Base-by-base conservation (phyloP, 2,797 vertebrate species). In the Etheostoma nigrum region DNA sequence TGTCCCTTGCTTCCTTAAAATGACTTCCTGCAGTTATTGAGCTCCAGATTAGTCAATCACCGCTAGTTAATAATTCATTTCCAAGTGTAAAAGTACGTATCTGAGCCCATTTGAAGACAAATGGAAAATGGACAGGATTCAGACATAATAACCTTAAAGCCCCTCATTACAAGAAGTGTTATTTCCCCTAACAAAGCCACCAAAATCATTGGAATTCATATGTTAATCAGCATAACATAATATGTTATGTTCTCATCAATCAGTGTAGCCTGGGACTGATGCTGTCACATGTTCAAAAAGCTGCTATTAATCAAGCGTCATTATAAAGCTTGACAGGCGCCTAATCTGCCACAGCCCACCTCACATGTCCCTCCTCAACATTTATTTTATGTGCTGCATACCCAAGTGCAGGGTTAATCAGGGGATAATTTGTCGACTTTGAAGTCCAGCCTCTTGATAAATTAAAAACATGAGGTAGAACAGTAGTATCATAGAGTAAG, bases 111-210 rank as follows among this genome's bases (percentile, higher is more conserved):
- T 63, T 67, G 27, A 70, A 77, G 79, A 80, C 27, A 57, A 80
- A 84, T 78, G 71, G 73, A 55, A 65, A 76, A 71, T 71, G 55
- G 74, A 67, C 44, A 75, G 74, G 64, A 75, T 78, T 75, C 51
- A 48, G 67, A 75, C 76, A 58, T 79, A 79, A 83, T 73, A 63
- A 47, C 65, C 57, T 59, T 67, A 81, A 85, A 85, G 73, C 60
- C 62, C 73, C 66, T 81, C 74, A 85, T 86, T 86, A 83, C 59
- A 74, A 66, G 62, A 72, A 62, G 54, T 77, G 36, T 45, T 60
- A 48, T 78, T 80, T 74, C 62, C 72, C 52, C 63, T 65, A 54
- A 59, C 44, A 19, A 61, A 36, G 48, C 51, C 49, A 52, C 30
- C 2, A 18, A 67, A 81, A 81, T 67, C 58, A 83, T 81, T 83